Percentiles rank a stretch among this genome's conserved stretches.
phyloP scores from a whole-genome alignment of 2,113 vertebrate species.

The Eudorcas thomsonii region DNA sequence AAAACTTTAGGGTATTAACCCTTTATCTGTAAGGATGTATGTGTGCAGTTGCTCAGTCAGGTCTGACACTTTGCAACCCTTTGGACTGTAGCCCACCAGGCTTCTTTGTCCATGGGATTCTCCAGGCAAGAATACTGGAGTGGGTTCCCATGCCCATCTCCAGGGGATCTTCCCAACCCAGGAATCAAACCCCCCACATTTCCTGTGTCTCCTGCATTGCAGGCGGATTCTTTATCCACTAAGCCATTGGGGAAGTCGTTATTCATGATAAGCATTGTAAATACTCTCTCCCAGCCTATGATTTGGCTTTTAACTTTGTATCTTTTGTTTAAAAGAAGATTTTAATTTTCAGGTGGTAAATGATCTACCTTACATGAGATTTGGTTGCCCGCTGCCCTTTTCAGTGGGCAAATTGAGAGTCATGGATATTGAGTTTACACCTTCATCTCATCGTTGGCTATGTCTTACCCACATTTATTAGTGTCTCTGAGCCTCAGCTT shows the following conservation, averaged over 20 bases:
- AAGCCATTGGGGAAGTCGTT: neutral
- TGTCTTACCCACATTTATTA: neutral
- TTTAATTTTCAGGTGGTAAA: conserved; percentile 1
- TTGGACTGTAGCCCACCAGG: neutral
- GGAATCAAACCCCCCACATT: neutral
- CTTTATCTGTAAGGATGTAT: neutral
- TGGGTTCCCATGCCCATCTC: neutral
- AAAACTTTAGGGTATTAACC: neutral
- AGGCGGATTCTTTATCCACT: neutral
- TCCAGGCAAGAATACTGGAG: neutral
- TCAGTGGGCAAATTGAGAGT: neutral
- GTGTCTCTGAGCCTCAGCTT: neutral
- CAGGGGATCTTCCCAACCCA: neutral
- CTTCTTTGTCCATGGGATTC: neutral
- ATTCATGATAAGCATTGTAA: neutral
- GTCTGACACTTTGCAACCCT: neutral
- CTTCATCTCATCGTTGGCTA: neutral
- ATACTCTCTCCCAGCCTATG: neutral
- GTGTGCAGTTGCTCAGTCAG: neutral
- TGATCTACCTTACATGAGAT: neutral
- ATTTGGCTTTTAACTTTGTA: neutral
- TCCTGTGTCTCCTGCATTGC: neutral
- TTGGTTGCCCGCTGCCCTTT: neutral
- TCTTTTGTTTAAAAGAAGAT: conserved; percentile 4
- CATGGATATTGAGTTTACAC: neutral